Percentiles rank a stretch among this genome's conserved stretches.
Conservation (phyloP, 2,797 vertebrate species). For the Phrynocephalus forsythii region DNA sequence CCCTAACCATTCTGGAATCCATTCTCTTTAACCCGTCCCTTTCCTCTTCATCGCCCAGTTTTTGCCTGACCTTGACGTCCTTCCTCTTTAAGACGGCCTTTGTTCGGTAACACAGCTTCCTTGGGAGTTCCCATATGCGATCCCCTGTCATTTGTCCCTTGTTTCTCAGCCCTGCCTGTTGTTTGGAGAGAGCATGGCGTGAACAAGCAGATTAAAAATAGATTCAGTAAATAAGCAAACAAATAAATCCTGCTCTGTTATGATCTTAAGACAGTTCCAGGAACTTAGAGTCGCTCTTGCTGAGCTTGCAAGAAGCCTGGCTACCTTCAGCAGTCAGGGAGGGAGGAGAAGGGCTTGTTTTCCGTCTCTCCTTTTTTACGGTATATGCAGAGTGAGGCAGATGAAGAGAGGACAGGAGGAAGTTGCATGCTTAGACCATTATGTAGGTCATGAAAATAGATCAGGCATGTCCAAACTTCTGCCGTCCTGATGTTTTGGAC, state of each 20-base stretch:
- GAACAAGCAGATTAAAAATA: not conserved
- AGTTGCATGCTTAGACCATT: not conserved
- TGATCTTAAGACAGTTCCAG: not conserved
- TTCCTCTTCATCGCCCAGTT: not conserved
- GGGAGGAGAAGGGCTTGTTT: not conserved
- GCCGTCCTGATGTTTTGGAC: no score
- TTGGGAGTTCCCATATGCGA: not conserved
- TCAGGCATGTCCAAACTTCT: no score
- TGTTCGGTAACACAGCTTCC: not conserved
- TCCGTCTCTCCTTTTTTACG: not conserved
- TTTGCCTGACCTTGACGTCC: not conserved
- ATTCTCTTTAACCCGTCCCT: not conserved
- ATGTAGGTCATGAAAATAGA: not conserved
- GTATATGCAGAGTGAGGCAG: not conserved
- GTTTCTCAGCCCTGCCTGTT: not conserved
- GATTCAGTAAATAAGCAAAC: not conserved
- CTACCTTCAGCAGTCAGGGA: not conserved
- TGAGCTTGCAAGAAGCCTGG: not conserved
- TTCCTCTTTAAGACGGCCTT: not conserved
- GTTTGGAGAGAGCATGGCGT: not conserved
- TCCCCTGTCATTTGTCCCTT: not conserved
- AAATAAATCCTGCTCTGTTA: not conserved
- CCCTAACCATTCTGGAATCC: not conserved
- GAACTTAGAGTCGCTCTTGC: not conserved
- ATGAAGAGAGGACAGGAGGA: not conserved